phyloP scores from a whole-genome alignment of 2,888 invertebrate genomes.

The Eristalis arbustorum region DNA sequence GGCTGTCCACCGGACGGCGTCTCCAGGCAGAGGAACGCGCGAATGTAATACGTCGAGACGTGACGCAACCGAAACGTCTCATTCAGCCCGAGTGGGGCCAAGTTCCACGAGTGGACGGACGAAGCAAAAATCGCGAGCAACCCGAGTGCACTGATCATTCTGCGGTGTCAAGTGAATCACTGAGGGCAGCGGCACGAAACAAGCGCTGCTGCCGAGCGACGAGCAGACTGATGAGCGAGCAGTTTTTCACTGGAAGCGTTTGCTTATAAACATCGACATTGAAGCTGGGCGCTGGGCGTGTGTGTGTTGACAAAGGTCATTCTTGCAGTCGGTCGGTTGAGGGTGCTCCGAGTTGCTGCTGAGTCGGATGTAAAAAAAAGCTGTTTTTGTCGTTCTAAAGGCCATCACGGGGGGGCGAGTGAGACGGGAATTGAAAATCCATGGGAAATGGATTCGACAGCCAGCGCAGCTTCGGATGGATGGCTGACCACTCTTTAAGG shows the following conservation, averaged over 20 bases:
- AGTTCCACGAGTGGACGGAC: conserved; percentile 71
- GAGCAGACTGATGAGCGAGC: background rate
- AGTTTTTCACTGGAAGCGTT: background rate
- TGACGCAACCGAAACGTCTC: conserved; percentile 76
- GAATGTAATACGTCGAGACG: conserved; percentile 75
- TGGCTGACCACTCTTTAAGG: too few relatives aligned
- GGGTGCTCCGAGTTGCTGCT: too few relatives aligned
- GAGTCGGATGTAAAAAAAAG: too few relatives aligned
- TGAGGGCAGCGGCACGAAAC: conserved; percentile 19
- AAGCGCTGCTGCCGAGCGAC: background rate
- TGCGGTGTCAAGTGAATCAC: conserved; percentile 39
- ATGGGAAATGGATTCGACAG: too few relatives aligned
- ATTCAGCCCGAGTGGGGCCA: conserved; percentile 75
- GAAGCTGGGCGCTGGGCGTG: background rate
- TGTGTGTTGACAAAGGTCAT: background rate
- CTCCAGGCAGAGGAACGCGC: conserved; percentile 76
- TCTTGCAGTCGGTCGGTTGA: background rate
- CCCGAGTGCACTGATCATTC: conserved; percentile 43
- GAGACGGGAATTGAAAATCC: too few relatives aligned
- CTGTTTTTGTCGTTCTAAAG: too few relatives aligned
- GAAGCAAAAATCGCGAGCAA: conserved; percentile 23
- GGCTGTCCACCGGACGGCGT: conserved; percentile 73
- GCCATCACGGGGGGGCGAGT: too few relatives aligned
- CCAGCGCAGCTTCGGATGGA: too few relatives aligned
- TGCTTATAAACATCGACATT: background rate